Conservation (phyloP, 2,888 invertebrate genomes). For the Rhogogaster chlorosoma region DNA sequence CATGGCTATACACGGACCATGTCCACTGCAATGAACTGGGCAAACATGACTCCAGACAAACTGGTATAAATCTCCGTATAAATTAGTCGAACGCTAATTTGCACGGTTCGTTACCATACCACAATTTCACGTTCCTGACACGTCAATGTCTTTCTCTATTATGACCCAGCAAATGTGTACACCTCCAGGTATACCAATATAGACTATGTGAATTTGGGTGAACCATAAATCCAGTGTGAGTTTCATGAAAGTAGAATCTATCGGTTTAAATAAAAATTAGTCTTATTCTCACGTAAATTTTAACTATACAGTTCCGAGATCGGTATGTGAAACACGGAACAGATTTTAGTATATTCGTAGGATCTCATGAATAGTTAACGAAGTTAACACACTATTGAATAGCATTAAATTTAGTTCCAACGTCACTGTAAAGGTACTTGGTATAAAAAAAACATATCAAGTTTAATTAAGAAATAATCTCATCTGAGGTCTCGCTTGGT, state of each 20-base stretch:
- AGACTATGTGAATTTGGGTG: background rate
- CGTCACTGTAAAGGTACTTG: background rate
- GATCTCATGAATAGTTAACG: conserved; percentile 9
- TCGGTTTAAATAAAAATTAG: conserved; percentile 1
- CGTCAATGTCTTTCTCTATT: conserved; percentile 23
- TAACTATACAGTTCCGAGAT: background rate
- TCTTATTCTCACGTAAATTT: conserved; percentile 3
- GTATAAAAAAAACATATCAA: background rate
- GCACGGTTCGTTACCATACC: conserved; percentile 23
- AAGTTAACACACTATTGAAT: background rate
- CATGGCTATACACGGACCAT: background rate
- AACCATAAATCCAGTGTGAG: background rate
- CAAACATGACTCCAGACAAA: conserved; percentile 38
- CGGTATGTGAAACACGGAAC: background rate
- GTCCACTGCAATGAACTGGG: conserved; percentile 9
- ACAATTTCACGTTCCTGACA: background rate
- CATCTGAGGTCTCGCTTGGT: background rate
- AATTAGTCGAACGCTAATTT: conserved; percentile 44
- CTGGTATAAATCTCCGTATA: conserved; percentile 42
- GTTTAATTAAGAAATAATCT: background rate
- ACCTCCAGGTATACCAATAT: background rate
- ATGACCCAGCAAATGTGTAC: background rate
- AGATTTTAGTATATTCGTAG: background rate
- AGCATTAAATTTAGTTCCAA: background rate
- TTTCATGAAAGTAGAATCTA: background rate